Conservation (phyloP, 2,888 invertebrate genomes). For the Oligia latruncula region DNA sequence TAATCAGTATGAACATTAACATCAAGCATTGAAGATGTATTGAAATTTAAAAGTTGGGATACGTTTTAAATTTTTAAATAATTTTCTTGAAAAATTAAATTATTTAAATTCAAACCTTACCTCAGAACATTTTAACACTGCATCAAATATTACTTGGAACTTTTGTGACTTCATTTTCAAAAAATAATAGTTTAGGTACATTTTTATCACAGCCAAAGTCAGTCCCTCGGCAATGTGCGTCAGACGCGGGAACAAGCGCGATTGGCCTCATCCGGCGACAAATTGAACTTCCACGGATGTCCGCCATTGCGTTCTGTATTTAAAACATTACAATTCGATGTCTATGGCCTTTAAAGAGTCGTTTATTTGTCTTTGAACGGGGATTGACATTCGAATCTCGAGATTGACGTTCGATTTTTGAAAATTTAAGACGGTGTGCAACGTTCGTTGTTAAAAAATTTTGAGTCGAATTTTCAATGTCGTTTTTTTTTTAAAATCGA, state of each 20-base stretch:
- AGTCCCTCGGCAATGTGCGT: slow-evolving; percentile 59
- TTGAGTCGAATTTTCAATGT: no score
- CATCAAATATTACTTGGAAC: neutral
- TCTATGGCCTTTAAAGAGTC: slow-evolving; percentile 22
- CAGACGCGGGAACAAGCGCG: slow-evolving; percentile 63
- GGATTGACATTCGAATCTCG: slow-evolving; percentile 1
- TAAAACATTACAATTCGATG: slow-evolving; percentile 62
- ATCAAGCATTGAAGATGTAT: neutral
- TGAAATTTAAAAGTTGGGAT: no score
- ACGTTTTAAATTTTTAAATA: neutral
- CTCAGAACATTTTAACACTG: no score
- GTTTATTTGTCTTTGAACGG: slow-evolving; percentile 1
- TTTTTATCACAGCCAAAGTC: slow-evolving; percentile 57
- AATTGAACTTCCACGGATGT: slow-evolving; percentile 66
- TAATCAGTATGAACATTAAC: neutral
- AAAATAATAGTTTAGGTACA: slow-evolving; percentile 29
- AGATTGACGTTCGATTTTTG: neutral
- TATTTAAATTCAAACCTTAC: neutral
- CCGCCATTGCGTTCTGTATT: slow-evolving; percentile 63
- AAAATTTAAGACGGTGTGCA: no score
- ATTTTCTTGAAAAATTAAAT: no score
- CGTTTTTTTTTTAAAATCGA: neutral
- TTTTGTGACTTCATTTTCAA: neutral
- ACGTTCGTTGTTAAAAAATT: no score
- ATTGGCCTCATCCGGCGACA: slow-evolving; percentile 67